Conservation (phyloP, 2,113 vertebrate species). For the Meleagris gallopavo region DNA sequence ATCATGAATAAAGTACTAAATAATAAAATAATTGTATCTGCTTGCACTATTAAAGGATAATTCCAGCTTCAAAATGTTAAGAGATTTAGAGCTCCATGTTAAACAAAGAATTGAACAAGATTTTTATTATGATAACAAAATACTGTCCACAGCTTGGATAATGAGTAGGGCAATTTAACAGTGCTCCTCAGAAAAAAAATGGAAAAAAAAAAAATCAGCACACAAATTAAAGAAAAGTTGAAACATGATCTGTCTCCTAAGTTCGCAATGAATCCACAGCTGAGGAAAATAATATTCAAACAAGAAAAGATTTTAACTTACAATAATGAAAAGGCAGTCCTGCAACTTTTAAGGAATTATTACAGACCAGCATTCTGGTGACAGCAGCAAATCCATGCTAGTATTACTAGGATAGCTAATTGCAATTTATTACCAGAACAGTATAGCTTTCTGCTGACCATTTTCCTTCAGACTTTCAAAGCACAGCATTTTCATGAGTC, state of each 20-base stretch:
- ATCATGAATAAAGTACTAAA: neutral
- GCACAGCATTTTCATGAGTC: neutral
- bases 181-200: neutral
- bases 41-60: neutral
- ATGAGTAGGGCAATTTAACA: neutral
- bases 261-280: neutral
- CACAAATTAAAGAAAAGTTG: neutral
- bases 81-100: neutral
- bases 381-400: neutral
- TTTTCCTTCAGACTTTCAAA: neutral
- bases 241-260: neutral
- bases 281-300: neutral
- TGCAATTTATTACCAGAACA: neutral
- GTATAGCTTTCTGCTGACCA: neutral
- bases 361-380: neutral
- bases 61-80: neutral
- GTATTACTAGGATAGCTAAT: neutral
- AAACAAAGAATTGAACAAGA: neutral
- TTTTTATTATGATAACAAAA: neutral
- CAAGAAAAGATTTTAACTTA: neutral
- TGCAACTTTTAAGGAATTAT: neutral
- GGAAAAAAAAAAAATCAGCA: neutral
- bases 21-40: neutral
- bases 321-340: neutral
- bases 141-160: neutral